Base-by-base conservation (phyloP, 2,888 invertebrate genomes). In the Crioceris asparagi region DNA sequence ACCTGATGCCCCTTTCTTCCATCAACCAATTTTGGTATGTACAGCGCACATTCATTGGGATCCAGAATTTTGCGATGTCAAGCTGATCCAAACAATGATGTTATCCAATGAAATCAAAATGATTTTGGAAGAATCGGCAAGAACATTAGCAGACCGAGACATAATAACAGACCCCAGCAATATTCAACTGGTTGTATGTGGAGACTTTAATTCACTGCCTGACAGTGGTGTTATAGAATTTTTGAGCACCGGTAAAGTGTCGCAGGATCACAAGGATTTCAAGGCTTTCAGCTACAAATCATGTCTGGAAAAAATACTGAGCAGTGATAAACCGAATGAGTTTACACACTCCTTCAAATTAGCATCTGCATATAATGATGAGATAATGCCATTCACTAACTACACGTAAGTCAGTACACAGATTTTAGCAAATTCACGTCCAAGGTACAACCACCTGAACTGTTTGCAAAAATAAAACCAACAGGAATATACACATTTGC, bases 11-110 rank as follows among this genome's bases (percentile, higher is more conserved):
- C 76, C 75, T 44, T 80, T 78, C 68, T 72, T 80, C 49, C 78
- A 79, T 51, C 88, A 90, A 60, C 88, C 90, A 14, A 73, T 98
- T 43, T 70, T 97, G 42, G 93, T 98, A 35, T 94, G 96, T 66
- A 98, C 96, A 18, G 96, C 97, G 21, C 98, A 98, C 68, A 92
- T 98, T 54, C 97, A 98, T 66, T 99, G 98, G 98, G 97, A 99
- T 72, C 98, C 98, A 0, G 96, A 98, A 69, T 97, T 84, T 68
- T 94, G 96, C 64, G 98, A 98, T 68, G 98, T 98, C 32, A 98
- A 98, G 68, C 75, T 99, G 31, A 94, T 99, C 48, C 98, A 98
- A 68, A 93, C 94, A 21, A 94, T 97, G 87, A 96, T 98, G 94
- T 69, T 98, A 50, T 86, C 92, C 68, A 86, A 91, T 63, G 96